Evolutionary conservation across 2,797 vertebrate species (phyloP).

Genomic region (Calcarius lapponicus): DNA sequence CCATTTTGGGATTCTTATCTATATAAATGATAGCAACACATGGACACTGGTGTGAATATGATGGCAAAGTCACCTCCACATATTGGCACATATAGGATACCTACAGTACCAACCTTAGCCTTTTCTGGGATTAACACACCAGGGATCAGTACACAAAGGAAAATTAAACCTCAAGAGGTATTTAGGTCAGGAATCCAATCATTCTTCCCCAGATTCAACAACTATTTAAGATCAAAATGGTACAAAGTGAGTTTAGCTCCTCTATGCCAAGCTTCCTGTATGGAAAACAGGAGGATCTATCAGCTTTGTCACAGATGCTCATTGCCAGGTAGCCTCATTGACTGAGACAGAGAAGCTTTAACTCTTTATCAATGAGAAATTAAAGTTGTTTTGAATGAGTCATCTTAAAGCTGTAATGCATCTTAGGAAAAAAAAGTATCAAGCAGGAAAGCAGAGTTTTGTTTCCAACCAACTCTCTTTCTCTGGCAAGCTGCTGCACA

Average conservation of each 20-base stretch:
- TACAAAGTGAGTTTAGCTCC: not conserved
- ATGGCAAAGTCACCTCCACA: not conserved
- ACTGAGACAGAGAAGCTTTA: not conserved
- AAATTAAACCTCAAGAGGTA: not conserved
- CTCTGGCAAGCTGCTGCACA: slow-evolving; percentile 40
- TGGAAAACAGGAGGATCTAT: not conserved
- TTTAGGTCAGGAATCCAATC: not conserved
- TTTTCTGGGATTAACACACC: not conserved
- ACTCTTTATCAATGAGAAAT: not conserved
- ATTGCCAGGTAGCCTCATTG: not conserved
- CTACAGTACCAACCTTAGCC: not conserved
- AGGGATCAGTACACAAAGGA: not conserved
- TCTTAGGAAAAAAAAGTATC: not conserved
- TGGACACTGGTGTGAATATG: not conserved
- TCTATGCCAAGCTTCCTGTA: not conserved
- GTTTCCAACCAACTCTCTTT: slow-evolving; percentile 38
- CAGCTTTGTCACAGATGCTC: not conserved
- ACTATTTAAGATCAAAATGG: not conserved
- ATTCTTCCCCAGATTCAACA: not conserved
- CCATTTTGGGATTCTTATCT: not conserved
- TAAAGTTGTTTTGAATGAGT: not conserved
- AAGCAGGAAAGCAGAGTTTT: slow-evolving; percentile 35
- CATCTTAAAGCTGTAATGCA: not conserved
- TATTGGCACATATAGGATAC: not conserved
- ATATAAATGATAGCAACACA: not conserved